phyloP scores from a whole-genome alignment of 2,888 invertebrate species.

The Eupithecia tripunctaria region DNA sequence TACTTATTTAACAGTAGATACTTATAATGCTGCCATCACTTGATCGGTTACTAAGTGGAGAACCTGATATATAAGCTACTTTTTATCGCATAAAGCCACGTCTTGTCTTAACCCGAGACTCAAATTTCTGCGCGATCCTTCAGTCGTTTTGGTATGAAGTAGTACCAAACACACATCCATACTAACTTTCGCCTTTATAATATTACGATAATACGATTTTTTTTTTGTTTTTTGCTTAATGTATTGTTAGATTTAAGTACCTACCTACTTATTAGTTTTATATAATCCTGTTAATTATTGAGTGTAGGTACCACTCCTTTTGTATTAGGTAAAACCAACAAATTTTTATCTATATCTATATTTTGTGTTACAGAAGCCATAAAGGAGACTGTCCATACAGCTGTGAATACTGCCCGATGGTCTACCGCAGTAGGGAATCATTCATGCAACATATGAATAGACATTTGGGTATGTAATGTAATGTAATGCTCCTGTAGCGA shows the following conservation, averaged over 20 bases:
- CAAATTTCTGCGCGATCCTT: not conserved
- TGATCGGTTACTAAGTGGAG: too few species aligned
- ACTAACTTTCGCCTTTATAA: not conserved
- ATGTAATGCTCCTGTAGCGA: not conserved
- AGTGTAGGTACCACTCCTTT: too few species aligned
- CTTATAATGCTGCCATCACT: too few species aligned
- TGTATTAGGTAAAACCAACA: too few species aligned
- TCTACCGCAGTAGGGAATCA: constrained; percentile 54
- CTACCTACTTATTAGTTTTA: too few species aligned
- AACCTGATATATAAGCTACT: too few species aligned
- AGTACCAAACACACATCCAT: not conserved
- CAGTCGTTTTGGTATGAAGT: not conserved
- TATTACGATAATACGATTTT: not conserved
- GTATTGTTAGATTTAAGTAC: too few species aligned
- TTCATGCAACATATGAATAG: constrained; percentile 57
- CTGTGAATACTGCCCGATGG: constrained; percentile 59
- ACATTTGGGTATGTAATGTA: constrained; percentile 55
- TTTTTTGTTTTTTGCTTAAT: too few species aligned
- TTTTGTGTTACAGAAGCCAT: constrained; percentile 58
- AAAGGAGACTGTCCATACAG: constrained; percentile 60
- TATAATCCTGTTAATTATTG: too few species aligned
- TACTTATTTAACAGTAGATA: too few species aligned
- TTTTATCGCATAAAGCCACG: too few species aligned
- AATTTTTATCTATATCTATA: too few species aligned
- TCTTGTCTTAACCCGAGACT: not conserved